Conservation (phyloP, 2,888 invertebrate genomes). For the Patella pellucida region DNA sequence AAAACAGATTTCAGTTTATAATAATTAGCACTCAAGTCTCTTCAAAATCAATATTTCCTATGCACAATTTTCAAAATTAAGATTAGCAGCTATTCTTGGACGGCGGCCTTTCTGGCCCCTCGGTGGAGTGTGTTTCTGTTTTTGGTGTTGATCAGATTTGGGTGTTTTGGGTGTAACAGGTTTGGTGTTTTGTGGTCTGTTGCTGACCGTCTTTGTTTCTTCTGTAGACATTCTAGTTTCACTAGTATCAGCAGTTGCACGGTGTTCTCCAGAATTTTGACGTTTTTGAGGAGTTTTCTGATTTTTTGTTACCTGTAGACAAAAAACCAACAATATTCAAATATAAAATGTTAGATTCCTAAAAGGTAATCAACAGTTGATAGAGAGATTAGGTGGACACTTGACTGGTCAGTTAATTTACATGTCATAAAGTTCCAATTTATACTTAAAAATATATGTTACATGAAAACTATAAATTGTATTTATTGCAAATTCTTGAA, state of each 20-base stretch:
- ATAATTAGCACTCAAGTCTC: no score
- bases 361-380: no score
- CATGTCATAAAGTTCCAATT: no score
- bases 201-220: background rate
- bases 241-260: background rate
- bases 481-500: no score
- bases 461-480: no score
- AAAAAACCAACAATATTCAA: background rate
- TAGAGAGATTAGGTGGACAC: no score
- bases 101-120: conserved; percentile 31
- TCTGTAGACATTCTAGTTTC: background rate
- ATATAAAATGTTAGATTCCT: no score
- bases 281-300: conserved; percentile 39
- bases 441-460: no score
- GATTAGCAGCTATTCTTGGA: conserved; percentile 44
- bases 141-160: conserved; percentile 16
- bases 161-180: conserved; percentile 9
- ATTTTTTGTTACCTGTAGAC: conserved; percentile 38
- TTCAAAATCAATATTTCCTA: no score
- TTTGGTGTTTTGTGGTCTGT: background rate
- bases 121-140: background rate
- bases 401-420: no score
- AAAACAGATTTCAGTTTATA: no score
- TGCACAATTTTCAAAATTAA: conserved; percentile 21
- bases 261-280: conserved; percentile 26